phyloP scores from a whole-genome alignment of 2,797 vertebrate species.

The Crypturellus tataupa region DNA sequence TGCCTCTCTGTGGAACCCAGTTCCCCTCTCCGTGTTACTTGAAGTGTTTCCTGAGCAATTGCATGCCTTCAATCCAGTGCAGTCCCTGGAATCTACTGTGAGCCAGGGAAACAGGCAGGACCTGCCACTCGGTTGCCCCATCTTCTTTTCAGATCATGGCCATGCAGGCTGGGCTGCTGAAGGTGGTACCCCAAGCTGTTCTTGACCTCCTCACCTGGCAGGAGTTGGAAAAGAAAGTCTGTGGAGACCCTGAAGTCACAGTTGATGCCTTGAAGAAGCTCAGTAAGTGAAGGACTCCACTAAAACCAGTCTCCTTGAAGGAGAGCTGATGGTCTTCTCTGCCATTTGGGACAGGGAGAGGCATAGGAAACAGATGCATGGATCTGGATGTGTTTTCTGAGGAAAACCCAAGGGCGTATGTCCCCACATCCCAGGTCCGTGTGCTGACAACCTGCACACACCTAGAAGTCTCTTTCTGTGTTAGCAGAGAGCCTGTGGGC shows the following conservation, averaged over 20 bases:
- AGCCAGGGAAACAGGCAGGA: not conserved
- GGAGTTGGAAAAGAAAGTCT: constrained; percentile 97
- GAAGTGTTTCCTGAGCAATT: not conserved
- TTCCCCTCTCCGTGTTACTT: not conserved
- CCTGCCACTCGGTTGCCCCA: not conserved
- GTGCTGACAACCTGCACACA: not conserved
- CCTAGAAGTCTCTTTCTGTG: not conserved
- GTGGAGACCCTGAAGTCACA: constrained; percentile 96
- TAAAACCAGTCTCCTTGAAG: not conserved
- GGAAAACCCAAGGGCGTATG: not conserved
- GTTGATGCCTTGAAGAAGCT: constrained; percentile 96
- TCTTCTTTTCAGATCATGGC: constrained; percentile 85
- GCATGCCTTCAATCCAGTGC: not conserved
- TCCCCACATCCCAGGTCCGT: rapidly evolving
- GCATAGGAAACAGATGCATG: not conserved
- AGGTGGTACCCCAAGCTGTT: constrained; percentile 97
- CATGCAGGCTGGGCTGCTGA: constrained; percentile 93
- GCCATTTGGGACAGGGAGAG: not conserved
- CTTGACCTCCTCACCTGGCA: constrained; percentile 97
- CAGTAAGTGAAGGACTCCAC: constrained; percentile 86
- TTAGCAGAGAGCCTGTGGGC: not conserved
- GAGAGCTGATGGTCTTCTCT: not conserved
- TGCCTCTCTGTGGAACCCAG: not conserved
- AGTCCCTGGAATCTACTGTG: not conserved
- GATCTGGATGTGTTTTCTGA: not conserved